Percentiles rank a stretch among this genome's conserved stretches.
phyloP scores from a whole-genome alignment of 2,888 invertebrate species.

The Pardosa pseudoannulata region DNA sequence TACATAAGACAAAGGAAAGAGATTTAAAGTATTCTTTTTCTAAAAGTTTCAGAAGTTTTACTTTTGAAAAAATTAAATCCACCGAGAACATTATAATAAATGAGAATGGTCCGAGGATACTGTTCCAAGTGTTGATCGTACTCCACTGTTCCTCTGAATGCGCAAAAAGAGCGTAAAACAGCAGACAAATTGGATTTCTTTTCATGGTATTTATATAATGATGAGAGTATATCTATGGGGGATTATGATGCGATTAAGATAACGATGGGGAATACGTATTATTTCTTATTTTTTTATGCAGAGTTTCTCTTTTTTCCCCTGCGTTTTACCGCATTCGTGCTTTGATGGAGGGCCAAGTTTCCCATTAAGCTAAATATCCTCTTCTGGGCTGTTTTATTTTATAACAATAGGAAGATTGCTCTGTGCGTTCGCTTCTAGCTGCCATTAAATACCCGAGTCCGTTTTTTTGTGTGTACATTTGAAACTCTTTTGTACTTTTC shows the following conservation, averaged over 20 bases:
- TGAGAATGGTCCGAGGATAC: no score
- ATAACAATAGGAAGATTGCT: background rate
- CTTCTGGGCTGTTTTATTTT: background rate
- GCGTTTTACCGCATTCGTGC: background rate
- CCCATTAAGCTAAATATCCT: background rate
- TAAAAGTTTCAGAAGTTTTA: no score
- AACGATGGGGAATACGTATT: background rate
- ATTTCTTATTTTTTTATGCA: background rate
- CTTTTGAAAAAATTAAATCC: no score
- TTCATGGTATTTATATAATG: background rate
- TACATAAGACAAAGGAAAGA: no score
- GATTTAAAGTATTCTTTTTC: no score
- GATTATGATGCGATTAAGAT: background rate
- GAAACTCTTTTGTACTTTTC: background rate
- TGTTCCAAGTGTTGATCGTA: no score
- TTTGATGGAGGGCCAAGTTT: background rate
- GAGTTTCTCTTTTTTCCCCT: background rate
- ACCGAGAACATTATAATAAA: no score
- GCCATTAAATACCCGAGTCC: background rate
- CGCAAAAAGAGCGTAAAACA: background rate
- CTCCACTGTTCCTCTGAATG: no score
- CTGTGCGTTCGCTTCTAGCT: background rate
- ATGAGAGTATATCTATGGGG: constrained; percentile 3
- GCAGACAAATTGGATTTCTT: background rate
- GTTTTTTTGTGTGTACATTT: background rate